These are phyloP conservation scores for Daptonema setosum DNA, from an alignment of 2,888 invertebrate genomes.

Conservation along the genomic window DNA sequence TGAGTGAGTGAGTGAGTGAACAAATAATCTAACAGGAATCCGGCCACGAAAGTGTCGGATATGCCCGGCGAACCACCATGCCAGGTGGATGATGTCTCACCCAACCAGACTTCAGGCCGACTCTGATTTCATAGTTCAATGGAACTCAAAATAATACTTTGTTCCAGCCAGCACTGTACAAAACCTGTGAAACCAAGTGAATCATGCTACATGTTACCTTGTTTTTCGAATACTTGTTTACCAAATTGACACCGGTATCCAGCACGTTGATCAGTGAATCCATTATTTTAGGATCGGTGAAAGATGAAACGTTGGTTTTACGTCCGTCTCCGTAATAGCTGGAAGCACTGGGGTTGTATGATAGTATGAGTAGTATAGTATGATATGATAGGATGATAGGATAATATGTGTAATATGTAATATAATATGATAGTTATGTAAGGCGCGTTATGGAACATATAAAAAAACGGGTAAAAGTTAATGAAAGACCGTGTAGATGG, in stretches of 20 bases:
- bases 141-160: no score
- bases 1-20: no score
- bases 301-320: neutral
- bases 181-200: neutral
- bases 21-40: slow-evolving; percentile 8
- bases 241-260: neutral
- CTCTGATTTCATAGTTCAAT: no score
- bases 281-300: neutral
- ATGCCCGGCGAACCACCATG: slow-evolving; percentile 3
- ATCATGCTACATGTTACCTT: neutral
- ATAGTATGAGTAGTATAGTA: no score
- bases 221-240: neutral
- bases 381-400: no score
- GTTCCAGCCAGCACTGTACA: no score
- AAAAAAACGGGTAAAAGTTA: no score
- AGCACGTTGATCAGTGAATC: neutral
- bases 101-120: slow-evolving; percentile 6
- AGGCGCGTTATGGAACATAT: no score
- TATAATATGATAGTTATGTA: no score
- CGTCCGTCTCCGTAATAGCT: slow-evolving; percentile 5
- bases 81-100: slow-evolving; percentile 5
- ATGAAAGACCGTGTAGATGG: no score
- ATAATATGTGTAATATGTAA: no score
- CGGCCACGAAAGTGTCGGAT: slow-evolving; percentile 7
- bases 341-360: neutral